Percentiles rank a stretch among this genome's conserved stretches.
These are phyloP conservation scores for Torymus aiolomorphi DNA, from an alignment of 2,888 invertebrate species.

Conservation along the genomic window DNA sequence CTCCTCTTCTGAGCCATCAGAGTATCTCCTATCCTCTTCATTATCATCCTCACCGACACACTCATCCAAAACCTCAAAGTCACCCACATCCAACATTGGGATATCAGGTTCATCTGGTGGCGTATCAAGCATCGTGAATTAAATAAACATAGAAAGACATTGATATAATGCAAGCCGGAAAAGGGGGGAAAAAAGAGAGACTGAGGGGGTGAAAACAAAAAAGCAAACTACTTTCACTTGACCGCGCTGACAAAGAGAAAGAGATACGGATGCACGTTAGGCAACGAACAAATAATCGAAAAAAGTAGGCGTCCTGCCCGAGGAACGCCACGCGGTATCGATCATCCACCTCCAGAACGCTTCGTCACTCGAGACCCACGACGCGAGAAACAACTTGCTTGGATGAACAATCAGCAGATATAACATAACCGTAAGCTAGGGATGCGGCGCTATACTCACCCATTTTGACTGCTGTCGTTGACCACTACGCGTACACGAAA, in stretches of 20 bases:
- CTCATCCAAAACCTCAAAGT: slow-evolving; percentile 65
- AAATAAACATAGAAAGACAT: slow-evolving; percentile 5
- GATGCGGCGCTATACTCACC: too few species aligned
- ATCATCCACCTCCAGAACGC: not conserved
- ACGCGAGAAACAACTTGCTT: not conserved
- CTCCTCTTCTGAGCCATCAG: slow-evolving; percentile 24
- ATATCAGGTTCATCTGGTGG: slow-evolving; percentile 62
- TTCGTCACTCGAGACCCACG: not conserved
- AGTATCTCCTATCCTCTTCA: slow-evolving; percentile 12
- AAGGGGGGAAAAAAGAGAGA: not conserved
- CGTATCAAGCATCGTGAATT: slow-evolving; percentile 27
- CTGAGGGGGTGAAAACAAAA: not conserved
- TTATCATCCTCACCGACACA: slow-evolving; percentile 57
- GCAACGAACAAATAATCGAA: too few species aligned
- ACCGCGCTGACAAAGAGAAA: not conserved
- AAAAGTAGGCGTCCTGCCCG: too few species aligned
- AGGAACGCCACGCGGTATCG: too few species aligned
- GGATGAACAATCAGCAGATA: too few species aligned
- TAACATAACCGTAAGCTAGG: too few species aligned
- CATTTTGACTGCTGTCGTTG: too few species aligned
- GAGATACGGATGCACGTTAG: not conserved
- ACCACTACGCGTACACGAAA: too few species aligned
- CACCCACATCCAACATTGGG: slow-evolving; percentile 67
- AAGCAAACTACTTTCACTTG: slow-evolving; percentile 26
- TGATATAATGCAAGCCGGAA: not conserved